Conservation (phyloP, 2,888 invertebrate species). For the Hypena proboscidalis region DNA sequence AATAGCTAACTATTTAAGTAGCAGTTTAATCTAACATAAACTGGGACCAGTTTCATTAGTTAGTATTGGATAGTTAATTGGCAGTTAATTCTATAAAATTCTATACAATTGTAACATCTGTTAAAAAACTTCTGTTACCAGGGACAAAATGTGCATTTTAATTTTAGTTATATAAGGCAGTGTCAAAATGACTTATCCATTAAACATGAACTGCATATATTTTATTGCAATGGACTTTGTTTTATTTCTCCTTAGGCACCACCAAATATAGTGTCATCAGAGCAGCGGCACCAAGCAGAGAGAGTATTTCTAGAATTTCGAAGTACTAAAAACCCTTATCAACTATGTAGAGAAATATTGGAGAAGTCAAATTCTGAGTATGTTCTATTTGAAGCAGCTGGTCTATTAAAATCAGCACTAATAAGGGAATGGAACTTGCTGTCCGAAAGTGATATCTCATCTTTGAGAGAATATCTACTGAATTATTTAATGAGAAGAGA, state of each 20-base stretch:
- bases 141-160: no score
- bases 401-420: slow-evolving; percentile 91
- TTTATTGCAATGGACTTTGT: no score
- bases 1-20: no score
- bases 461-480: slow-evolving; percentile 91
- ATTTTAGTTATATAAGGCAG: no score
- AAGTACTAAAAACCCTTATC: slow-evolving; percentile 92
- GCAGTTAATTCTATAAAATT: no score
- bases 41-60: no score
- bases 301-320: slow-evolving; percentile 92
- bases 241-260: slow-evolving; percentile 87
- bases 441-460: slow-evolving; percentile 88
- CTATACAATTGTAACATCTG: no score
- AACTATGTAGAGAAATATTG: slow-evolving; percentile 91
- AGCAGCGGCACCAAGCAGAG: slow-evolving; percentile 94
- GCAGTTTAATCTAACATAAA: no score
- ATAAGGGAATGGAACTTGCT: slow-evolving; percentile 93
- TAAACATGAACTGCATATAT: no score
- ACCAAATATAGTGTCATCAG: slow-evolving; percentile 90
- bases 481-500: slow-evolving; percentile 90
- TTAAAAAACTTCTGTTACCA: no score
- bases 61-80: no score
- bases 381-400: slow-evolving; percentile 95
- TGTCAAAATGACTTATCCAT: no score
- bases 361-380: slow-evolving; percentile 90